Evolutionary conservation across 2,797 vertebrate species (phyloP), one percentile per base, ranked within the genome.

Genomic region (Fistularia tabacaria): DNA sequence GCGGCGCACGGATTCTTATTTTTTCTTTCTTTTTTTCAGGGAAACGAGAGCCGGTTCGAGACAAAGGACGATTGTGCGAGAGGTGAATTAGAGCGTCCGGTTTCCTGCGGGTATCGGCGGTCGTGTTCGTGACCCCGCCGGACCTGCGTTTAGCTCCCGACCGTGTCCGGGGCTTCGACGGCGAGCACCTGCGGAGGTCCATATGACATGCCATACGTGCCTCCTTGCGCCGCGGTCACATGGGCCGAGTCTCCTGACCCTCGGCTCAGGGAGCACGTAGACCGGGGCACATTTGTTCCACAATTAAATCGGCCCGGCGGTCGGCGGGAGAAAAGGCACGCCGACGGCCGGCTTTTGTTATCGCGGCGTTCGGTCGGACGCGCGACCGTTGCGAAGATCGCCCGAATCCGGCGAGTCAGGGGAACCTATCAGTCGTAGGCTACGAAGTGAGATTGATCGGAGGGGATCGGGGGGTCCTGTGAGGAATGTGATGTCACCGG

Each of bases 241-340:
- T 85, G 87, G 65, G 56, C 25, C 57, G 12, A 57, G 73, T 84
- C 86, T 84, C 65, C 84, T 88, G 87, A 87, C 83, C 71, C 69
- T 7, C 51, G 62, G 73, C 71, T 69, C 71, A 54, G 51, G 53
- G 71, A 69, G 66, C 70, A 62, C 65, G 54, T 61, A 66, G 46
- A 76, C 84, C 80, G 69, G 57, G 65, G 69, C 59, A 59, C 68
- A 84, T 84, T 81, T 73, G 73, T 78, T 80, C 67, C 79, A 75
- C 65, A 55, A 62, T 66, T 62, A 68, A 55, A 45, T 56, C 62
- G 68, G 70, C 77, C 73, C 61, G 69, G 67, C 9, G 38, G 47
- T 49, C 46, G 42, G 42, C 42, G n/a, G n/a, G n/a, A n/a, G n/a
- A n/a, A n/a, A n/a, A n/a, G n/a, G n/a, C n/a, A n/a, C n/a, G n/a